Evolutionary conservation across 2,113 vertebrate species (phyloP), one percentile per base, ranked within the genome.

Genomic region (Eleginops maclovinus): DNA sequence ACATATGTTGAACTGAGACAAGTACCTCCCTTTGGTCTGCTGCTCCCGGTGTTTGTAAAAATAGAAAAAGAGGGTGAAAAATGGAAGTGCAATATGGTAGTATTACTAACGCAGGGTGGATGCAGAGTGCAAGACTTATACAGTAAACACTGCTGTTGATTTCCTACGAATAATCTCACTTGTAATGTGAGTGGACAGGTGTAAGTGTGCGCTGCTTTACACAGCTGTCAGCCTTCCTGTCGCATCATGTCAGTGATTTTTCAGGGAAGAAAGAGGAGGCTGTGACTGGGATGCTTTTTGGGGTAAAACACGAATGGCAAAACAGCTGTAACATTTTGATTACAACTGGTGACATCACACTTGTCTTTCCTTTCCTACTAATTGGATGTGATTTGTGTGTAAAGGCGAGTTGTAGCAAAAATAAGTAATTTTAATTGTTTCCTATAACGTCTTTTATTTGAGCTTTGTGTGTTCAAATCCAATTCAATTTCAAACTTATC

Each of bases 121-220:
- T 59, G 65, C 61, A 49, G 71, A 72, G 40, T 36, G 43, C 56
- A 24, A 44, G 84, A 82, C 55, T 64, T 83, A 41, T 67, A 56
- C 58, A 63, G 68, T 24, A 64, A 80, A 60, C 22, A 4, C 78
- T 69, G 79, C 85, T 66, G 85, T 83, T 80, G 59, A 51, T 87
- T 82, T 77, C 47, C 49, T 8, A 53, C 75, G 67, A 91, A 85
- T 86, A 83, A 93, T 90, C 28, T n/a, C 56, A 70, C 49, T 49
- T 31, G 64, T 90, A 76, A 93, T 88, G 81, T 28, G 86, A 85
- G 40, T n/a, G 64, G 91, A 93, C 90, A 91, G 87, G 87, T 90
- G 87, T 72, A 78, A 89, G 84, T 41, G 79, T 79, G 87, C 63
- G 71, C 72, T 28, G 75, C 83, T 83, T 84, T 74, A 86, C 89